Percentiles rank a stretch among this genome's conserved stretches.
These are phyloP conservation scores for Axis porcinus DNA, from an alignment of 2,113 vertebrate genomes.

Conservation along the genomic window DNA sequence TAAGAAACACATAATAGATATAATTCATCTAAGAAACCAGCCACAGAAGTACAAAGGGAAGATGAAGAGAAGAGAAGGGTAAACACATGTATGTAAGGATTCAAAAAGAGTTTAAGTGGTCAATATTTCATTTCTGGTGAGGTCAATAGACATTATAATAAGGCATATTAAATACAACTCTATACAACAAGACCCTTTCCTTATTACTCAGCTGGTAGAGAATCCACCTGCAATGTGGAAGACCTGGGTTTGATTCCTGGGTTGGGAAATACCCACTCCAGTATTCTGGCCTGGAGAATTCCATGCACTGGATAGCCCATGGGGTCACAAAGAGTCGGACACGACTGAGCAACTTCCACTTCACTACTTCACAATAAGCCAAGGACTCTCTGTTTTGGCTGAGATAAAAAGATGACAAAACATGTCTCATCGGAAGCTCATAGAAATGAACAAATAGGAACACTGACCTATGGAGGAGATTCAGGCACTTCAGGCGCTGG, in stretches of 20 bases:
- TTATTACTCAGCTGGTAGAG: not conserved
- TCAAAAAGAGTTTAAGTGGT: not conserved
- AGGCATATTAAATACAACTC: not conserved
- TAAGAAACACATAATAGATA: not conserved
- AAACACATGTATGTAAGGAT: too few species aligned
- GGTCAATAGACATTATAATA: not conserved
- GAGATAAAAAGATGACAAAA: not conserved
- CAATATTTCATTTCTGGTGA: not conserved
- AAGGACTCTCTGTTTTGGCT: not conserved
- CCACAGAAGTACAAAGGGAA: not conserved
- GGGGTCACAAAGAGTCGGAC: accelerated
- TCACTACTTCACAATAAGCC: not conserved
- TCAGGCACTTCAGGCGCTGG: not conserved
- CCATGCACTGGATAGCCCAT: accelerated
- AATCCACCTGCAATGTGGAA: accelerated
- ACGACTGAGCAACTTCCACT: accelerated
- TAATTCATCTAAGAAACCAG: not conserved
- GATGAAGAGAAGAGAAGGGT: not conserved
- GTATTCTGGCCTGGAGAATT: not conserved
- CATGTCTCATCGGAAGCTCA: not conserved
- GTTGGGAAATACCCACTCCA: not conserved
- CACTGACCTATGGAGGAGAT: not conserved
- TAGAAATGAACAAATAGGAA: not conserved
- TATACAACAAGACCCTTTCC: not conserved
- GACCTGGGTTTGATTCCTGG: not conserved